These are phyloP conservation scores for Prionailurus viverrinus DNA, from an alignment of 2,113 vertebrate genomes.

Conservation along the genomic window DNA sequence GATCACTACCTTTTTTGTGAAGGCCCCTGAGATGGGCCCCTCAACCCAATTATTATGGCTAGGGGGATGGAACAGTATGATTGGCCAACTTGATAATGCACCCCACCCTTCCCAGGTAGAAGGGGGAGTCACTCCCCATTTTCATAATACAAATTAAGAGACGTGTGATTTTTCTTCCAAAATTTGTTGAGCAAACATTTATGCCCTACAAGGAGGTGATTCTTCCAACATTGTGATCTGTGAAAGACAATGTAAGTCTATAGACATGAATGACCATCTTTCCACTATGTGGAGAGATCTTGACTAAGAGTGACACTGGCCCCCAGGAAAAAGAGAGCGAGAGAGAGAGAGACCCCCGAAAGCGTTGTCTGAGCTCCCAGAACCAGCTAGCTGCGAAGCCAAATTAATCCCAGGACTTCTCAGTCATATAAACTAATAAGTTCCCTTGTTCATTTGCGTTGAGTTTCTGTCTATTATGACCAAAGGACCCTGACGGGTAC, in stretches of 20 bases:
- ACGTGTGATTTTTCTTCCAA: neutral
- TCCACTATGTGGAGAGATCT: neutral
- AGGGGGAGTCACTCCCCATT: neutral
- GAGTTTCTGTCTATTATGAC: conserved; percentile 41
- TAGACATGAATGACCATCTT: neutral
- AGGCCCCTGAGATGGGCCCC: neutral
- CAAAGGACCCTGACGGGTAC: neutral
- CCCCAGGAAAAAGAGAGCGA: neutral
- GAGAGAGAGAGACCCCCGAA: neutral
- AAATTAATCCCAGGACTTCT: conserved; percentile 45
- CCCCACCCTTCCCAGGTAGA: neutral
- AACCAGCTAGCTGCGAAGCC: neutral
- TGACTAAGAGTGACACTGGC: neutral
- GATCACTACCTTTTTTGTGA: conserved; percentile 11
- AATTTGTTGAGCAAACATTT: neutral
- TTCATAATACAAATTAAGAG: neutral
- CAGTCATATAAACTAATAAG: neutral
- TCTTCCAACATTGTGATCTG: neutral
- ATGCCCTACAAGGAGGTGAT: neutral
- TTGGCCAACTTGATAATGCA: neutral
- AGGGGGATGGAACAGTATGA: neutral
- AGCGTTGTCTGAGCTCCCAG: neutral
- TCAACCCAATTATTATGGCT: neutral
- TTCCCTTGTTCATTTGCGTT: conserved; percentile 48
- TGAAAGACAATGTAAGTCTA: neutral